Base-by-base conservation (phyloP, 2,888 invertebrate species). In the Catocala fraxini region DNA sequence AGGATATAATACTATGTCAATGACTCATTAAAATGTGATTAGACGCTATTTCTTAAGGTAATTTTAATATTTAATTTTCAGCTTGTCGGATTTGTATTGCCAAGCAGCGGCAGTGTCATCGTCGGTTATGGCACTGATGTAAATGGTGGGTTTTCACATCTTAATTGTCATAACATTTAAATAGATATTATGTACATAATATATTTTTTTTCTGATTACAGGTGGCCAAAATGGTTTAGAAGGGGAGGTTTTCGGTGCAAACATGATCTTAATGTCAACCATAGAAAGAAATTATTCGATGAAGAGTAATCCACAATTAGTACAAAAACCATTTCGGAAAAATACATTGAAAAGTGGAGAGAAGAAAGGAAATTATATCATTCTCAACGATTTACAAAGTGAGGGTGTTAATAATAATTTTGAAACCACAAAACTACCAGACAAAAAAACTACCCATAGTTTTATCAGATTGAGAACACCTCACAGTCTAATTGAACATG, bases 121-220 rank as follows among this genome's bases (percentile, higher is more conserved):
- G 89, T 96, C n/a, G 96, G 96, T 15, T 96, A 97, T 83, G 96
- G 96, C 73, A 95, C 95, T 71, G 95, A 95, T n/a, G 95, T 95
- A 76, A 95, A 95, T 75, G 95, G 96, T 92, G 95, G 94, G 35
- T 55, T 33, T 25, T 34, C 35, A 39, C 9, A 39, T 39, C 9
- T 7, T 39, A 39, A 39, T 3, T 25, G 25, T 25, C 25, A 25
- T 25, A 25, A 25, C 25, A 25, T 25, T 25, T 25, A 25, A 3
- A 25, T 25, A 25, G 25, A 25, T 25, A 25, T 25, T 25, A 25
- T 25, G 25, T 25, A 25, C 35, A 7, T 7, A 39, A 7, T 7
- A 39, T 6, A 0, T 0, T 39, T 39, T 39, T 7, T 39, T 39
- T 7, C 35, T 39, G 6, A 55, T 84, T 86, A 49, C 76, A 94